Base-by-base conservation (phyloP, 2,113 vertebrate genomes). In the Malurus cyaneus region DNA sequence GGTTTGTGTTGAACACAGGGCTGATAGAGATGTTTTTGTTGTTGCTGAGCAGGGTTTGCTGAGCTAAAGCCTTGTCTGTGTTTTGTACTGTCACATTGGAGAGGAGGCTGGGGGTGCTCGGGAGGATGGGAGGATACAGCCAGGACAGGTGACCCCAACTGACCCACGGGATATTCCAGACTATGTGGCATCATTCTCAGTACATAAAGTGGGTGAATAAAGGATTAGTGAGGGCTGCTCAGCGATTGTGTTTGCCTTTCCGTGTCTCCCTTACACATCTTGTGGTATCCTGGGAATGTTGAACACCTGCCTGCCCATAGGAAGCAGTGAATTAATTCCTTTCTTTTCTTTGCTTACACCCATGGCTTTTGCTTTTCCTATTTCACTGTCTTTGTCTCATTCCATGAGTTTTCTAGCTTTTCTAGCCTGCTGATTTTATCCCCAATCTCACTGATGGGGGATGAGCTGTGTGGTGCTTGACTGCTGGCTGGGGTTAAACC, bases 381-480 rank as follows among this genome's bases (percentile, higher is more conserved):
- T 41, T 46, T n/a, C 46, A 46, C 3, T 42, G 3, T 3, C 39
- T 53, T 54, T 34, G 8, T 34, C 41, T 69, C 1, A 1, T 54
- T 26, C n/a, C 14, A 42, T 9, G 47, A 19, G 6, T 19, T 82
- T 47, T 41, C 24, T 12, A 61, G n/a, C 4, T 69, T 36, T 70
- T 67, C 15, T 10, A 47, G 6, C 8, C 25, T 67, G 21, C 17
- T 46, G 26, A 3, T 49, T 69, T 76, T 41, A 15, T 49, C 12
- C 4, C 8, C 6, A 34, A 0, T 42, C 25, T 5, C 31, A 32
- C 11, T 36, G 54, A 8, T 41, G 21, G 21, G 9, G 14, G 7
- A 42, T 34, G 29, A 67, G 3, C 13, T 19, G 9, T 1, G 0
- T 18, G 11, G 25, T 53, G 41, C 18, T 32, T 34, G 11, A 12